Conservation (phyloP, 2,888 invertebrate species). For the Onthophagus sagittarius region DNA sequence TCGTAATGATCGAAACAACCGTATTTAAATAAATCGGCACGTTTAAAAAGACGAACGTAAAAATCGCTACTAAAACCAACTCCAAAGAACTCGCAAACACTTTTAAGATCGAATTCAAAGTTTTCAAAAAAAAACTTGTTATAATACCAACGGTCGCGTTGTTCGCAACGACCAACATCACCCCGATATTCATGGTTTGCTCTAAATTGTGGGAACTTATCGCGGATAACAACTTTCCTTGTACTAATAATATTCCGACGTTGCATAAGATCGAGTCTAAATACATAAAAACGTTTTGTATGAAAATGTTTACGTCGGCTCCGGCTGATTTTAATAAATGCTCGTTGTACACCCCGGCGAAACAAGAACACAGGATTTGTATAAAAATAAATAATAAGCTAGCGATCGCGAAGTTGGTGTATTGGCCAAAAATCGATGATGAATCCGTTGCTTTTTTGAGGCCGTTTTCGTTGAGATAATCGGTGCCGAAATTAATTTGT, state of each 20-base stretch:
- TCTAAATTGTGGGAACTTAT: conserved; percentile 56
- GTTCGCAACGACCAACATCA: conserved; percentile 79
- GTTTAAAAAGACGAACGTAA: conserved; percentile 80
- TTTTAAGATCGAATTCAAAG: conserved; percentile 90
- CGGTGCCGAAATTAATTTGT: conserved; percentile 59
- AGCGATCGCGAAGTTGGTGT: conserved; percentile 51
- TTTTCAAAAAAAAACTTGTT: conserved; percentile 89
- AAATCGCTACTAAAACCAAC: conserved; percentile 81
- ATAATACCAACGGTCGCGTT: conserved; percentile 90
- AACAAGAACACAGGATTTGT: conserved; percentile 86
- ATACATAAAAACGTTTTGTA: conserved; percentile 96
- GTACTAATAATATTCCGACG: conserved; percentile 62
- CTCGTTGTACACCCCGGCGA: conserved; percentile 95
- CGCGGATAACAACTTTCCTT: conserved; percentile 61
- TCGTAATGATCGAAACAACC: conserved; percentile 73
- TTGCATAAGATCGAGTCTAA: conserved; percentile 92
- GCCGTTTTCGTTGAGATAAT: neutral
- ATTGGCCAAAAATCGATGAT: conserved; percentile 35
- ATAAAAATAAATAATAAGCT: conserved; percentile 65
- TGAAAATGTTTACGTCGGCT: conserved; percentile 78
- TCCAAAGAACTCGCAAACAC: conserved; percentile 94
- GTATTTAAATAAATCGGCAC: conserved; percentile 84
- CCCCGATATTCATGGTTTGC: conserved; percentile 62
- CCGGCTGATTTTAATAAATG: conserved; percentile 85
- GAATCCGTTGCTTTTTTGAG: conserved; percentile 16